Evolutionary conservation across 2,113 vertebrate genomes (phyloP).

Genomic region (Sinocyclocheilus grahami): DNA sequence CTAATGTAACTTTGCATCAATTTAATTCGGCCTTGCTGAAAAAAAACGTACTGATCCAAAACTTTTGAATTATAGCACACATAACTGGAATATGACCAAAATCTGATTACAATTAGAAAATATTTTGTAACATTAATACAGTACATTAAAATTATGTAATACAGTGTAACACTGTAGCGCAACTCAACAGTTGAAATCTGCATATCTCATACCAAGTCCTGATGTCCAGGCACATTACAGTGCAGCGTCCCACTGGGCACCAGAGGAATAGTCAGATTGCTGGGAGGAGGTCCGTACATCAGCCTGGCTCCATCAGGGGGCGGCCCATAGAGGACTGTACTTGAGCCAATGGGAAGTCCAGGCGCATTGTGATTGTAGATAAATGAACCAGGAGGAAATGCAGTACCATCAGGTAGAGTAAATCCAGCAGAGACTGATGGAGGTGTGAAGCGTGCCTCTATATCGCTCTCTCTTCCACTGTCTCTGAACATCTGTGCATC

Average conservation of each 20-base stretch:
- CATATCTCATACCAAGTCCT: conserved; percentile 74
- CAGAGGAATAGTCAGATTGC: conserved; percentile 71
- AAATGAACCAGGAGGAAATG: conserved; percentile 74
- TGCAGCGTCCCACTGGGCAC: conserved; percentile 76
- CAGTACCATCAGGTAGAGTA: conserved; percentile 76
- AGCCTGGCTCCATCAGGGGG: conserved; percentile 73
- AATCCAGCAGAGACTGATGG: conserved; percentile 75
- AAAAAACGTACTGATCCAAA: background rate
- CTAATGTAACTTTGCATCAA: background rate
- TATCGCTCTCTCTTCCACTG: conserved; percentile 68
- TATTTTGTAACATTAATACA: background rate
- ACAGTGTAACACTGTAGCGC: background rate
- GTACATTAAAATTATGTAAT: background rate
- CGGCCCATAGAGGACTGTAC: conserved; percentile 74
- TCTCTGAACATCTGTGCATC: conserved; percentile 51
- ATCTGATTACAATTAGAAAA: background rate
- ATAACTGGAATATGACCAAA: background rate
- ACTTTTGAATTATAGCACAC: background rate
- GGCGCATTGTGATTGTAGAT: conserved; percentile 72
- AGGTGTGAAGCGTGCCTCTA: conserved; percentile 64
- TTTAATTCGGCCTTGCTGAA: background rate
- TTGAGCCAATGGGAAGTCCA: conserved; percentile 65
- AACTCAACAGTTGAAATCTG: background rate
- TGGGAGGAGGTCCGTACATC: conserved; percentile 74
- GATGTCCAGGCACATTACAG: conserved; percentile 81